Evolutionary conservation across 2,113 vertebrate species (phyloP), one percentile per base, ranked within the genome.

Genomic region (Otocyon megalotis): DNA sequence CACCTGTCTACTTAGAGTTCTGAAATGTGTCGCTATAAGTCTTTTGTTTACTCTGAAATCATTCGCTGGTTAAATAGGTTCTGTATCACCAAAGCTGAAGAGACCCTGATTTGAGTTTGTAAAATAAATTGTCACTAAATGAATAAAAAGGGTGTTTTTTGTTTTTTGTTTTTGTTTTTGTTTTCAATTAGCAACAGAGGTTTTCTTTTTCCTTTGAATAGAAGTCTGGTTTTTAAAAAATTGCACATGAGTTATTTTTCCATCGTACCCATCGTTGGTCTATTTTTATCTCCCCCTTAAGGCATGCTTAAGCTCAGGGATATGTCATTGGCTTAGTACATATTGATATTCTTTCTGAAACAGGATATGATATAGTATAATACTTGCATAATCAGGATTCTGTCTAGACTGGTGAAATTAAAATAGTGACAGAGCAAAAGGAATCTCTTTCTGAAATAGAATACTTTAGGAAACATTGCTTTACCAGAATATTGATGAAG

Each of bases 331-430:
- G 88, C 94, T 96, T 88, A 94, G 71, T 95, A 50, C 54, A 79
- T 92, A 96, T 53, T 98, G 91, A 62, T 84, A 69, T 77, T 97
- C 81, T 97, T 98, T 97, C 67, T 91, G 92, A 90, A 97, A 71
- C 20, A 94, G 67, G 90, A 94, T 97, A 56, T 97, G 90, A 91
- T 62, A 85, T 90, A 93, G 65, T 94, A 62, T 98, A 88, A 91
- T 83, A 28, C 43, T 85, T 80, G 50, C 43, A 91, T 96, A 93
- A 88, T 79, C 43, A 93, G 97, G 88, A 98, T 97, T 98, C 96
- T 98, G 97, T 98, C 97, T 98, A 98, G 97, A 96, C 97, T 90
- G 32, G 48, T 95, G 88, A 72, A 88, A 93, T 93, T 96, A 96
- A 98, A 97, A 93, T 96, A 74, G 76, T 96, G 97, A 93, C 80